Evolutionary conservation across 2,113 vertebrate species (phyloP).

Genomic region (Pelobates fuscus): DNA sequence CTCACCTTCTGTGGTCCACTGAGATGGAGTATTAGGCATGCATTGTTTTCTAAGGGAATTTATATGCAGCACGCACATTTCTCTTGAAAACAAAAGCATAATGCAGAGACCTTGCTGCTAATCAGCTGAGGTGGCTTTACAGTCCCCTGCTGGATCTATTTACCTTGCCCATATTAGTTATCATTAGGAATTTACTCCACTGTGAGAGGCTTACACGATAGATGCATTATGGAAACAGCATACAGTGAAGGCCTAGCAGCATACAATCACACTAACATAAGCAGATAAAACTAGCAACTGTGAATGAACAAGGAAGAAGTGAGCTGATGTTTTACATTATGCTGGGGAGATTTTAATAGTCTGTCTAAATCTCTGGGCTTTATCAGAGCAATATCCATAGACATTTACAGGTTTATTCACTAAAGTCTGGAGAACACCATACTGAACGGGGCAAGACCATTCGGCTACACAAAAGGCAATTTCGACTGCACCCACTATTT

Average conservation of each 20-base stretch:
- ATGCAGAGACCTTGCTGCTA: slow-evolving; percentile 24
- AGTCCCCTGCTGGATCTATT: slow-evolving; percentile 32
- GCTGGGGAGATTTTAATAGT: slow-evolving; percentile 23
- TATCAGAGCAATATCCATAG: not conserved
- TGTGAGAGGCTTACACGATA: slow-evolving; percentile 8
- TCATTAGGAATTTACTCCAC: slow-evolving; percentile 40
- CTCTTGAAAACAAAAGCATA: slow-evolving; percentile 5
- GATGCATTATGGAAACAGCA: slow-evolving; percentile 15
- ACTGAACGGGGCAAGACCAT: too few relatives aligned
- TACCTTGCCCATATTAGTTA: slow-evolving; percentile 35
- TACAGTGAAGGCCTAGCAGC: slow-evolving; percentile 6
- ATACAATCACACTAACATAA: not conserved
- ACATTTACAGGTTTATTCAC: too few relatives aligned
- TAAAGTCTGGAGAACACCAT: too few relatives aligned
- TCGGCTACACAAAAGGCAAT: too few relatives aligned
- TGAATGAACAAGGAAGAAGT: not conserved
- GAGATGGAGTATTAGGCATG: not conserved
- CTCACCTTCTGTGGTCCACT: slow-evolving; percentile 21
- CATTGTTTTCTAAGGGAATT: not conserved
- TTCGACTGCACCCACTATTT: too few relatives aligned
- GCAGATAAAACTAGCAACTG: slow-evolving; percentile 20
- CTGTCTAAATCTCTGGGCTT: slow-evolving; percentile 6
- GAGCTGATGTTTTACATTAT: not conserved
- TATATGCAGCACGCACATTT: slow-evolving; percentile 3
- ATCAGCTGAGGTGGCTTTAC: slow-evolving; percentile 14